A percentile compares a stretch with the other conserved stretches of the same genome.
Evolutionary conservation across 2,113 vertebrate genomes (phyloP).

Genomic region (Crotophaga sulcirostris): DNA sequence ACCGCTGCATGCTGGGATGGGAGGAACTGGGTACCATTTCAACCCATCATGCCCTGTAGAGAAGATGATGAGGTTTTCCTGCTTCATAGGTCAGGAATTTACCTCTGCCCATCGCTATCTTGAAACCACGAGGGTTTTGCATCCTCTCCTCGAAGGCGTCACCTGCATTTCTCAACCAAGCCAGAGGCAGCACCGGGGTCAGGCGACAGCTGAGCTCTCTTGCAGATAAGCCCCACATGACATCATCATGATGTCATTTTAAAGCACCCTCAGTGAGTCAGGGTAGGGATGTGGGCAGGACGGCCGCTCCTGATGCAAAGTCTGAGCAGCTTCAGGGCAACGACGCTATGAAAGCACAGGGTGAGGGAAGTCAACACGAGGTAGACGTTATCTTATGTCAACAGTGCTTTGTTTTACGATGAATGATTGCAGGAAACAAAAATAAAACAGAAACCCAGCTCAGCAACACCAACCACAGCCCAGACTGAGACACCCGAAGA

Average conservation of each 20-base stretch:
- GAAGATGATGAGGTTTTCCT: neutral
- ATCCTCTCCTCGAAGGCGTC: neutral
- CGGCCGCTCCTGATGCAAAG: accelerated
- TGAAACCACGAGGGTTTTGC: accelerated
- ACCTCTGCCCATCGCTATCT: accelerated
- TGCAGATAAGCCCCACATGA: neutral
- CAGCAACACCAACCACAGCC: neutral
- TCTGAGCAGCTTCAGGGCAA: neutral
- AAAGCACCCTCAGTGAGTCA: neutral
- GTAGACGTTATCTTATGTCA: conserved; percentile 4
- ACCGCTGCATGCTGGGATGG: accelerated
- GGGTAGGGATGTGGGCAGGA: neutral
- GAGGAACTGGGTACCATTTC: neutral
- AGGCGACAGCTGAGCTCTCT: neutral
- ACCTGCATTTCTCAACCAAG: neutral
- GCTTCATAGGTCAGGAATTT: neutral
- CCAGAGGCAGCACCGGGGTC: accelerated
- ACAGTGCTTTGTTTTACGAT: neutral
- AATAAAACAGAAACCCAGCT: neutral
- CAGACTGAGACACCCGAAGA: neutral
- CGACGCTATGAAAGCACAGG: neutral
- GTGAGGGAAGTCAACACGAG: neutral
- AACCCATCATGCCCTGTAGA: accelerated
- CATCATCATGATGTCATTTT: neutral
- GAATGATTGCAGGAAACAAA: neutral